Evolutionary conservation across 2,797 vertebrate genomes (phyloP).

Genomic region (Emydoidea blandingii): DNA sequence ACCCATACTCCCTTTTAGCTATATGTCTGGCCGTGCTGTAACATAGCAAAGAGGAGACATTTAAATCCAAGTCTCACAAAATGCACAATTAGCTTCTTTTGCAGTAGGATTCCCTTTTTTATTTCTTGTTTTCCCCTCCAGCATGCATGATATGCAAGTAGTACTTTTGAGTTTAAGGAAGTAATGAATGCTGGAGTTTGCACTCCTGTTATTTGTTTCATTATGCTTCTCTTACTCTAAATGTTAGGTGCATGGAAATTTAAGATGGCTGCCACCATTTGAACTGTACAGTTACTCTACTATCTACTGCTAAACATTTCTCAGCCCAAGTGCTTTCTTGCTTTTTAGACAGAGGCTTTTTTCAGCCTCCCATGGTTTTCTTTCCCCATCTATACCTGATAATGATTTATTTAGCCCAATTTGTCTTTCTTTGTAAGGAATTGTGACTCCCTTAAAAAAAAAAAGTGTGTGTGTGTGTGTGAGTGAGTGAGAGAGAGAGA

Average conservation of each 20-base stretch:
- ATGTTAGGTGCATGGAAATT: not conserved
- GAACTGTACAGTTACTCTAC: not conserved
- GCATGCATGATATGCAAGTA: not conserved
- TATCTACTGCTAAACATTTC: not conserved
- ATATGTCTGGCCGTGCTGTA: not conserved
- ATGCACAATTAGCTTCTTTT: not conserved
- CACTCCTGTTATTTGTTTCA: not conserved
- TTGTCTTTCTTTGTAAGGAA: not conserved
- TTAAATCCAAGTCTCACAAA: not conserved
- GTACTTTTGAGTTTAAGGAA: not conserved
- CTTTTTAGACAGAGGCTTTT: not conserved
- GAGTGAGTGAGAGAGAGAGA: not conserved
- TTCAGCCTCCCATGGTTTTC: not conserved
- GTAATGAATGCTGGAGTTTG: not conserved
- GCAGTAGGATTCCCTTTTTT: not conserved
- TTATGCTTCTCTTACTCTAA: not conserved
- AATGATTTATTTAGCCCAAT: not conserved
- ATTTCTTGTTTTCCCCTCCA: not conserved
- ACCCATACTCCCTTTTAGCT: not conserved
- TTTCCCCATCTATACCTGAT: not conserved
- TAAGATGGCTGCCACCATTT: not conserved
- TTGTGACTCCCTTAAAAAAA: not conserved
- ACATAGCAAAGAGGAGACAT: not conserved
- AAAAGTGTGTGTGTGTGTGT: not conserved
- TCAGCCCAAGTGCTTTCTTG: not conserved